A percentile compares a stretch with the other conserved stretches of the same genome.
These are phyloP conservation scores for Trinorchestia longiramus DNA, from an alignment of 1,140 invertebrate species.

Conservation along the genomic window DNA sequence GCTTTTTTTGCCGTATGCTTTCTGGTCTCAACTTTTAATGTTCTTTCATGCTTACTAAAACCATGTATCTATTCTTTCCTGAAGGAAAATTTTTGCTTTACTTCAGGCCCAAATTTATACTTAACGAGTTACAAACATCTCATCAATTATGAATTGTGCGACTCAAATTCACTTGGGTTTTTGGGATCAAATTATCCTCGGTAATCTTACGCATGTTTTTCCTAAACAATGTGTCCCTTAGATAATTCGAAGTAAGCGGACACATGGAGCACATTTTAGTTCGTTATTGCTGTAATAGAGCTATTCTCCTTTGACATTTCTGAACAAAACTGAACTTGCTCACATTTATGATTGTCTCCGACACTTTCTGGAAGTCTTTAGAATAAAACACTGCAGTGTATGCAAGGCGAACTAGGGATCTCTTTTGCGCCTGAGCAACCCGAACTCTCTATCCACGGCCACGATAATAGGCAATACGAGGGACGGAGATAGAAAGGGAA, in stretches of 20 bases:
- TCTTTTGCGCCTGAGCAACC: background rate
- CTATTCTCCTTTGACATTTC: background rate
- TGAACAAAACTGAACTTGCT: background rate
- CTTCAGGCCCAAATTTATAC: background rate
- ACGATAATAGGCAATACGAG: conserved; percentile 52
- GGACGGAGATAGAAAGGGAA: conserved; percentile 50
- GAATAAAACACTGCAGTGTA: background rate
- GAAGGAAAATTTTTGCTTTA: background rate
- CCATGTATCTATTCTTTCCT: background rate
- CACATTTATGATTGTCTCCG: background rate
- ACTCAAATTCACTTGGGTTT: background rate
- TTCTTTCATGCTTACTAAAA: background rate
- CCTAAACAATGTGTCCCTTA: background rate
- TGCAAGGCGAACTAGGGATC: background rate
- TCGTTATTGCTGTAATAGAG: background rate
- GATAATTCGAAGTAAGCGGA: background rate
- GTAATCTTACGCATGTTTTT: background rate
- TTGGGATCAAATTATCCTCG: too few relatives aligned
- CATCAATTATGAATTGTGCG: background rate
- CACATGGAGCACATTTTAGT: background rate
- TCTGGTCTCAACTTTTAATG: background rate
- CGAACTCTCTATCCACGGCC: background rate
- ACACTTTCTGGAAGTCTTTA: background rate
- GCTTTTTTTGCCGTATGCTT: background rate
- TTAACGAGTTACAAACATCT: background rate